Base-by-base conservation (phyloP, 2,888 invertebrate species). In the Melikaiella ostensackeni region DNA sequence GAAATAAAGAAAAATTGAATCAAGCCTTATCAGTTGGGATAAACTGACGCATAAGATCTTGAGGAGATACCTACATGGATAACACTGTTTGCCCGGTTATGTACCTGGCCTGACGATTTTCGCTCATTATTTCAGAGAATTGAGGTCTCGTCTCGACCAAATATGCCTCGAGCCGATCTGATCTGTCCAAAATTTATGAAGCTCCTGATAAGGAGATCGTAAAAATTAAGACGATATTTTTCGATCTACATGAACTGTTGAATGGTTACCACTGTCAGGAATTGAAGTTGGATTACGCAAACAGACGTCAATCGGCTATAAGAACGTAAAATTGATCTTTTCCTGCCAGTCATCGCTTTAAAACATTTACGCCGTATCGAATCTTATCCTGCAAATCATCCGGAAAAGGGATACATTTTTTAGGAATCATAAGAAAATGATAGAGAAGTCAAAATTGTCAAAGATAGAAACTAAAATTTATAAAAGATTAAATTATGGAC, bases 281-380 rank as follows among this genome's bases (percentile, higher is more conserved):
- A 66, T 76, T 75, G 38, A 50, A 70, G 46, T 63, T 75, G 80
- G 76, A 80, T 89, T 89, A 89, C 86, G 87, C 88, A 89, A 89
- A 88, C 83, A 83, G 81, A 79, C 87, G 86, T 85, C 87, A 87
- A 89, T 79, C 84, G 85, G 76, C n/a, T 80, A 80, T 85, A 84
- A 85, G 85, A 88, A 85, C 84, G 79, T 85, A 82, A 86, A 88
- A 89, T 89, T 89, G 87, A 82, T 81, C 83, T 82, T 85, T 87
- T 88, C 85, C 87, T 85, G 86, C 83, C 75, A 82, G 79, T 82
- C 83, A 83, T 62, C 78, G 74, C 50, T 81, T 82, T 77, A 77
- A 77, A 81, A 70, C 66, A 24, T 75, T 62, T 27, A 35, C 63
- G 61, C 63, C 33, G 19, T 42, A 9, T 46, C 50, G 35, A n/a